These are phyloP conservation scores for Lepidocolaptes lacrymiger DNA, from an alignment of 2,797 vertebrate species.

Conservation along the genomic window DNA sequence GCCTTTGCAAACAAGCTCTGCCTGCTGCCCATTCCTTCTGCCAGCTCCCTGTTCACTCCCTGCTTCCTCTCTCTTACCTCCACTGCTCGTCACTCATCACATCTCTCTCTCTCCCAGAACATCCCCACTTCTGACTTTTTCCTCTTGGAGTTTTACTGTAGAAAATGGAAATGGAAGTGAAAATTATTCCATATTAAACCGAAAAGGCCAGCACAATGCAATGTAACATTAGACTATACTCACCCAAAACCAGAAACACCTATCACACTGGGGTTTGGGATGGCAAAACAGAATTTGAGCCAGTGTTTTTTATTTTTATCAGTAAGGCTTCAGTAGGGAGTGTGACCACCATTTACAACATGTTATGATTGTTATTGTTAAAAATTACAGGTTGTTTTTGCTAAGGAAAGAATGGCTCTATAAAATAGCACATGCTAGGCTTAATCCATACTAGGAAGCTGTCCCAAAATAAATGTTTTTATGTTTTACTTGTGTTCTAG, in stretches of 20 bases:
- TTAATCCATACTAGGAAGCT: background rate
- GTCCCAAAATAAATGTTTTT: background rate
- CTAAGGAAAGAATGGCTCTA: background rate
- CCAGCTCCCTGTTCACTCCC: background rate
- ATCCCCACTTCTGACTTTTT: background rate
- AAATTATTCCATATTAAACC: background rate
- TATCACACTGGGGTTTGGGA: background rate
- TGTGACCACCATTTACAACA: background rate
- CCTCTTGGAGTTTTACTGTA: background rate
- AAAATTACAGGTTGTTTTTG: constrained; percentile 15
- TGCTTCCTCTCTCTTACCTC: background rate
- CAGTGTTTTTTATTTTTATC: background rate
- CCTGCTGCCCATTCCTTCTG: background rate
- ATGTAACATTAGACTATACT: background rate
- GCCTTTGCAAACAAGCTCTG: background rate
- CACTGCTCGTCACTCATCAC: background rate
- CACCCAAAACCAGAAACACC: background rate
- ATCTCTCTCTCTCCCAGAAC: background rate
- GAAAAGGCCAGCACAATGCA: background rate
- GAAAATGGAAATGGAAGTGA: background rate
- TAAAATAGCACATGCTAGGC: background rate
- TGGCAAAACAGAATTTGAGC: background rate
- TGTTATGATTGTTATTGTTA: background rate
- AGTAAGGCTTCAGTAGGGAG: background rate
- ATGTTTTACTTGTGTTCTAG: background rate